Evolutionary conservation across 2,113 vertebrate genomes (phyloP).

Genomic region (Bufo gargarizans): DNA sequence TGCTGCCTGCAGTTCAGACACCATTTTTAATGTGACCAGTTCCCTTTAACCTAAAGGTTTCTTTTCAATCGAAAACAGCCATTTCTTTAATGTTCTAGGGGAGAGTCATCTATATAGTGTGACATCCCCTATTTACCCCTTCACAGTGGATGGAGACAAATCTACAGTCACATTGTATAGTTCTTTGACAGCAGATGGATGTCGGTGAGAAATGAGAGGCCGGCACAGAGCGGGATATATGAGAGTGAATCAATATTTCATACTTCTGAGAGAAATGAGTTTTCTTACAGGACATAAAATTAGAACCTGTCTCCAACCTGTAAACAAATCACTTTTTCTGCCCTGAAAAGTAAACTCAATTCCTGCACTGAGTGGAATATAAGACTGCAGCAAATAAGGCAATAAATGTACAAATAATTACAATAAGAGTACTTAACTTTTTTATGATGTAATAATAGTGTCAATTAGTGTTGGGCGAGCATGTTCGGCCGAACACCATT

Average conservation of each 20-base stretch:
- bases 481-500: too few species aligned
- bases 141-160: not conserved
- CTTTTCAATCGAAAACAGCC: not conserved
- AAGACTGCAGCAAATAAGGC: not conserved
- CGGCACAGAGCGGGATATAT: not conserved
- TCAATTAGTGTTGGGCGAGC: not conserved
- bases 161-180: slow-evolving; percentile 34
- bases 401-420: not conserved
- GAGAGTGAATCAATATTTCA: slow-evolving; percentile 29
- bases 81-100: not conserved
- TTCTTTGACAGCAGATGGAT: slow-evolving; percentile 23
- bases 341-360: not conserved
- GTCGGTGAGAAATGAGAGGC: slow-evolving; percentile 15
- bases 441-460: not conserved
- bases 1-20: too few species aligned
- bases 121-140: not conserved
- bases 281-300: slow-evolving; percentile 12
- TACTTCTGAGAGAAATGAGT: not conserved
- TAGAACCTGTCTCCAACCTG: slow-evolving; percentile 30
- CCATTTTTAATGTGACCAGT: too few species aligned
- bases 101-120: not conserved
- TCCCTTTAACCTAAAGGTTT: not conserved
- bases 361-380: not conserved
- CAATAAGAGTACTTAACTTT: not conserved
- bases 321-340: slow-evolving; percentile 2